Conservation (phyloP, 2,888 invertebrate species). For the Synanthedon andrenaeformis region DNA sequence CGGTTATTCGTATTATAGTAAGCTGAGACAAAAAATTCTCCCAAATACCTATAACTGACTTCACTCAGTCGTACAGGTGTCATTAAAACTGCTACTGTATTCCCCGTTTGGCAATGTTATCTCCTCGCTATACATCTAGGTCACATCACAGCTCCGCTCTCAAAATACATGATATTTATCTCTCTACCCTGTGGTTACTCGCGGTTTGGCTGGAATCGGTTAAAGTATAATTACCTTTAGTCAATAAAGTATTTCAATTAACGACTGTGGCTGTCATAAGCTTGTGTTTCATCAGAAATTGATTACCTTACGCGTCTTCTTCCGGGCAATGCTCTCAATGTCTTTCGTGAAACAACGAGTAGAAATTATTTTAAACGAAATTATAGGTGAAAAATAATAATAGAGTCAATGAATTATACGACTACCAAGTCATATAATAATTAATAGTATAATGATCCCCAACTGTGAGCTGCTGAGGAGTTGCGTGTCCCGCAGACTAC, state of each 20-base stretch:
- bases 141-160: constrained; percentile 23
- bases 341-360: background rate
- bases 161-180: constrained; percentile 34
- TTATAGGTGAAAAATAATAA: background rate
- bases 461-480: no score
- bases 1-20: no score
- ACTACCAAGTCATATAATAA: no score
- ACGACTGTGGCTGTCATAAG: constrained; percentile 13
- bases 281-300: constrained; percentile 12
- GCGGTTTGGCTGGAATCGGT: constrained; percentile 22
- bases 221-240: constrained; percentile 29
- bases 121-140: constrained; percentile 31
- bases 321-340: constrained; percentile 1
- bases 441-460: no score
- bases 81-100: constrained; percentile 9
- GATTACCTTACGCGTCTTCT: constrained; percentile 8
- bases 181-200: constrained; percentile 31
- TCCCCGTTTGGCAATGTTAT: constrained; percentile 15
- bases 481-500: no score
- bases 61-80: no score
- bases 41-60: no score
- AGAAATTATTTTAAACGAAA: background rate
- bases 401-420: no score
- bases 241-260: constrained; percentile 39
- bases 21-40: no score